phyloP scores from a whole-genome alignment of 2,888 invertebrate genomes.

The Hymenopus coronatus region DNA sequence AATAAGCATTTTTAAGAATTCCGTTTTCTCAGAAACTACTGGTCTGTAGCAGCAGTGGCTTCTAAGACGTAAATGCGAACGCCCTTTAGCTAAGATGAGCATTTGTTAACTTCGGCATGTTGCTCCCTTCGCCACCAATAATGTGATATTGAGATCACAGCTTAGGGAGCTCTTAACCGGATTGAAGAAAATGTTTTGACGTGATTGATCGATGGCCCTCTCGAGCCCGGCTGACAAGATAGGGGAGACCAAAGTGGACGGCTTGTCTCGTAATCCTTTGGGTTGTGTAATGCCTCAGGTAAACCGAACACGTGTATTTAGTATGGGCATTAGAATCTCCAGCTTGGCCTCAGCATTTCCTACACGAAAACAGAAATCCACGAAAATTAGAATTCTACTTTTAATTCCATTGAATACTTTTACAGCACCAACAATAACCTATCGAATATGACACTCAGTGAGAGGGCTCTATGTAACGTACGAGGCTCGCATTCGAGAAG shows the following conservation, averaged over 20 bases:
- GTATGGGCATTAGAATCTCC: not conserved
- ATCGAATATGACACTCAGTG: no score
- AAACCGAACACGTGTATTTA: not conserved
- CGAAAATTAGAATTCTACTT: no score
- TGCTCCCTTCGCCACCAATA: not conserved
- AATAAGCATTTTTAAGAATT: no score
- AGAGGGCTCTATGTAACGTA: no score
- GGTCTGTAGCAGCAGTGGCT: not conserved
- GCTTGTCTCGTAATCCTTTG: not conserved
- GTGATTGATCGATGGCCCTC: not conserved
- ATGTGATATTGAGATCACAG: not conserved
- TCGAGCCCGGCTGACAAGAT: not conserved
- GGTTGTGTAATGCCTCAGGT: not conserved
- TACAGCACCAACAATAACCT: no score
- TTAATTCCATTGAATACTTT: no score
- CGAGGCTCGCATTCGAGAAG: no score
- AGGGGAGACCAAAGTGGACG: not conserved
- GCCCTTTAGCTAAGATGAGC: not conserved
- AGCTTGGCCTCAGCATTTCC: not conserved
- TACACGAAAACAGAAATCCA: not conserved
- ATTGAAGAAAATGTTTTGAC: not conserved
- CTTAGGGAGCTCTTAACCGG: not conserved
- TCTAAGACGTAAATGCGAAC: not conserved
- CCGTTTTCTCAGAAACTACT: no score
- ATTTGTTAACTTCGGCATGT: not conserved